These are phyloP conservation scores for Xestia sexstrigata DNA, from an alignment of 2,888 invertebrate species.

Conservation along the genomic window DNA sequence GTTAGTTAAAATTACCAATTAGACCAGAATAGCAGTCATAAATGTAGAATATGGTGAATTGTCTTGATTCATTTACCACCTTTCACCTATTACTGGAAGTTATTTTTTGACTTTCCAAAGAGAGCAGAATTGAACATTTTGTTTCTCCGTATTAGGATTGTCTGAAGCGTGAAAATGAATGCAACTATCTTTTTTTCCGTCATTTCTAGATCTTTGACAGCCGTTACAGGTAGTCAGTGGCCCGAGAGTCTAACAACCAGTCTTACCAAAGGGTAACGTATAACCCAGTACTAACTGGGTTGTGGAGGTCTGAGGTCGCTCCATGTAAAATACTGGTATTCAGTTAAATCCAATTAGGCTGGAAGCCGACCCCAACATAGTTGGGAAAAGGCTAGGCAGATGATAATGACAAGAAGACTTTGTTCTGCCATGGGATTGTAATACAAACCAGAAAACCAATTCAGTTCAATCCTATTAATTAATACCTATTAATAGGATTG, in stretches of 20 bases:
- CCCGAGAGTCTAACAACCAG: not conserved
- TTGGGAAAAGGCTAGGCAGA: not conserved
- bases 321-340: not conserved
- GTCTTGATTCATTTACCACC: not conserved
- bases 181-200: not conserved
- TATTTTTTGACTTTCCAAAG: not conserved
- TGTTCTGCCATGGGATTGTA: not conserved
- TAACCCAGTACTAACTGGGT: not conserved
- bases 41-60: not conserved
- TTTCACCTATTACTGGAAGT: not conserved
- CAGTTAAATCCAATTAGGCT: not conserved
- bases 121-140: not conserved
- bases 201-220: not conserved
- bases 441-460: no score
- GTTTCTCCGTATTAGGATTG: not conserved
- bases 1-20: constrained; percentile 2
- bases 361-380: not conserved
- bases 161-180: not conserved
- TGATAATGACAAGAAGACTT: not conserved
- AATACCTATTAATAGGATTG: no score
- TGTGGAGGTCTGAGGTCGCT: not conserved
- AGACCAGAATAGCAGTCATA: not conserved
- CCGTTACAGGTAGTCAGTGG: not conserved
- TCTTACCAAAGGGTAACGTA: not conserved
- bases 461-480: no score